phyloP scores from a whole-genome alignment of 2,888 invertebrate genomes.

The Allolobophora icterica region DNA sequence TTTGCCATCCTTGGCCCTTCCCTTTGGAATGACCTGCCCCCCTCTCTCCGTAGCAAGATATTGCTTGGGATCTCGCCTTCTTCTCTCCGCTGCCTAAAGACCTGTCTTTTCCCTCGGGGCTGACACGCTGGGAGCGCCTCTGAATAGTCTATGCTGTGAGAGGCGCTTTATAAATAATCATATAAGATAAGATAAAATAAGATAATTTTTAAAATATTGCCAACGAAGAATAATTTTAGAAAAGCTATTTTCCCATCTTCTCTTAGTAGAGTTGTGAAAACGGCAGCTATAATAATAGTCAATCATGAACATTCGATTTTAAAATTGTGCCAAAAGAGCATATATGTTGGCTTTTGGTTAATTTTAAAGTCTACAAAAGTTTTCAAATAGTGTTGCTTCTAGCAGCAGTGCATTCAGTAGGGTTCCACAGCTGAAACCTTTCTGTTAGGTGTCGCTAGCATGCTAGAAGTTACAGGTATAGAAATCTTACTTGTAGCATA shows the following conservation, averaged over 20 bases:
- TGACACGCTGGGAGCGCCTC: too few relatives aligned
- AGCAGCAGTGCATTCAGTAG: neutral
- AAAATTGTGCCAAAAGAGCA: neutral
- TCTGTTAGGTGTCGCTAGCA: neutral
- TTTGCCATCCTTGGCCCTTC: too few relatives aligned
- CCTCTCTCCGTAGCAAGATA: too few relatives aligned
- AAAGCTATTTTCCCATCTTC: neutral
- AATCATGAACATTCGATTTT: neutral
- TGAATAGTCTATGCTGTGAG: too few relatives aligned
- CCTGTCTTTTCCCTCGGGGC: too few relatives aligned
- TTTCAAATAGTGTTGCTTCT: neutral
- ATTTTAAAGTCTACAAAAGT: neutral
- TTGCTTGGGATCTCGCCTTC: too few relatives aligned
- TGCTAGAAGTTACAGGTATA: neutral
- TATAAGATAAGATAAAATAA: too few relatives aligned
- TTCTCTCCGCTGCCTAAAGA: too few relatives aligned
- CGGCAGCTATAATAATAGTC: neutral
- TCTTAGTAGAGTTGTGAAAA: neutral
- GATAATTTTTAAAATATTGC: slow-evolving; percentile 2
- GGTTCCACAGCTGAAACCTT: neutral
- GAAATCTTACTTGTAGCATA: neutral
- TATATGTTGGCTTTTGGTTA: neutral
- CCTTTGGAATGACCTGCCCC: too few relatives aligned
- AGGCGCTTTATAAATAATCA: too few relatives aligned
- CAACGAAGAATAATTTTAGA: neutral